Percentiles rank a stretch among this genome's conserved stretches.
Conservation (phyloP, 1,140 invertebrate species). For the Drosophila serrata region DNA sequence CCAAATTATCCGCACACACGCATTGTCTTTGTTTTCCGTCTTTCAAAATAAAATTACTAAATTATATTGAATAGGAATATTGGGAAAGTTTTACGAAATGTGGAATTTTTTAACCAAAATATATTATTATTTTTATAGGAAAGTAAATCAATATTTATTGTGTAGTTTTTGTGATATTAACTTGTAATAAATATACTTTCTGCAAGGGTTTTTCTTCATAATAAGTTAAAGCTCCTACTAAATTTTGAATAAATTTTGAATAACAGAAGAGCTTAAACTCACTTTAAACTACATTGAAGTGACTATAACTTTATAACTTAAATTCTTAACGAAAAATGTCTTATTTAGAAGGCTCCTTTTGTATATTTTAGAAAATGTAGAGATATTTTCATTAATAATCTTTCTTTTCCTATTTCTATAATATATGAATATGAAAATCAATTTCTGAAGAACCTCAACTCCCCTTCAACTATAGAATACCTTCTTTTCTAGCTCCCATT, state of each 20-base stretch:
- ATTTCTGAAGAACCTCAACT: neutral
- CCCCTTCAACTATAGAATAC: too few species aligned
- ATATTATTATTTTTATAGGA: fast-evolving
- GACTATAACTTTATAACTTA: neutral
- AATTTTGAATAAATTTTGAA: neutral
- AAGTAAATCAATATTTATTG: neutral
- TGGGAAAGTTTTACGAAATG: neutral
- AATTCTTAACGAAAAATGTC: neutral
- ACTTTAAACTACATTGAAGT: neutral
- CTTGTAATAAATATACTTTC: neutral
- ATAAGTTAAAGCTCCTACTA: neutral
- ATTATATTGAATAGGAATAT: neutral
- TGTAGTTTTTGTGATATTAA: neutral
- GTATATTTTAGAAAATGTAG: neutral
- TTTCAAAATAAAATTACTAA: neutral
- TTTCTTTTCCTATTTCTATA: neutral
- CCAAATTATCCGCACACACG: constrained; percentile 39
- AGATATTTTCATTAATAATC: neutral
- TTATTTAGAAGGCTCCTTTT: neutral
- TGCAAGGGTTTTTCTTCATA: neutral
- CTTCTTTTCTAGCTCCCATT: constrained; percentile 7
- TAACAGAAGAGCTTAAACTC: neutral
- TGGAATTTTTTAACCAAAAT: neutral
- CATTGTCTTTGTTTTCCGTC: constrained; percentile 20
- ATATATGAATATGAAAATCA: constrained; percentile 2